A percentile compares a stretch with the other conserved stretches of the same genome.
phyloP scores from a whole-genome alignment of 2,888 invertebrate genomes.

The Polietes domitor region DNA sequence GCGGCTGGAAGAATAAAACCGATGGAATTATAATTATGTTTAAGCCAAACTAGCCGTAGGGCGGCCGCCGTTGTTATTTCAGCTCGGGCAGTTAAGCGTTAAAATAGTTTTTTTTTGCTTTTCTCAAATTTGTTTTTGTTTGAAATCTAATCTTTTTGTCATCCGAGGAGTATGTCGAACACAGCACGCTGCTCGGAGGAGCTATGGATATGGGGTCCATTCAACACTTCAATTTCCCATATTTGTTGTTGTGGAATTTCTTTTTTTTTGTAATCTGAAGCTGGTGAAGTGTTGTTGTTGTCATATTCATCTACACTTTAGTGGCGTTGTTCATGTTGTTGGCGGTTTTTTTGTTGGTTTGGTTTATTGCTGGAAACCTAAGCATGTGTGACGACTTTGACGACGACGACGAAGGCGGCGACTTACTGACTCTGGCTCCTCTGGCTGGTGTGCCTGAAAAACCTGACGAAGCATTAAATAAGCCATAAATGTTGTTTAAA shows the following conservation, averaged over 20 bases:
- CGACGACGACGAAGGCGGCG: neutral
- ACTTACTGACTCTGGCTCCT: neutral
- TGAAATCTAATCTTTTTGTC: constrained; percentile 40
- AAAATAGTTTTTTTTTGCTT: constrained; percentile 10
- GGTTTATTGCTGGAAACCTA: neutral
- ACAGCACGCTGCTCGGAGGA: neutral
- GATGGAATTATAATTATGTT: neutral
- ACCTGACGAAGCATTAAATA: constrained; percentile 72
- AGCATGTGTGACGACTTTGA: constrained; percentile 41
- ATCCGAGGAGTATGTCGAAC: constrained; percentile 29
- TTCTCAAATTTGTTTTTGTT: constrained; percentile 5
- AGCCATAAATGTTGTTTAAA: constrained; percentile 61
- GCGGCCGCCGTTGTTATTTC: neutral
- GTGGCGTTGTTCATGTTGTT: too few relatives aligned
- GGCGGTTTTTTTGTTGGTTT: neutral
- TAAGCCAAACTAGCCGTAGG: neutral
- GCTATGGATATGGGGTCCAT: neutral
- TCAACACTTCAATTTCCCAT: constrained; percentile 22
- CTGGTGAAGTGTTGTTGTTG: constrained; percentile 21
- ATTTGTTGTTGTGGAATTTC: constrained; percentile 23
- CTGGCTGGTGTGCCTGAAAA: neutral
- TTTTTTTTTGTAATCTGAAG: constrained; percentile 35
- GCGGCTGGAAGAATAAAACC: neutral
- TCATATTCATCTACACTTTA: constrained; percentile 9
- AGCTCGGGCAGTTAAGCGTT: constrained; percentile 8